Evolutionary conservation across 2,797 vertebrate species (phyloP).

Genomic region (Sebastes nivosus): DNA sequence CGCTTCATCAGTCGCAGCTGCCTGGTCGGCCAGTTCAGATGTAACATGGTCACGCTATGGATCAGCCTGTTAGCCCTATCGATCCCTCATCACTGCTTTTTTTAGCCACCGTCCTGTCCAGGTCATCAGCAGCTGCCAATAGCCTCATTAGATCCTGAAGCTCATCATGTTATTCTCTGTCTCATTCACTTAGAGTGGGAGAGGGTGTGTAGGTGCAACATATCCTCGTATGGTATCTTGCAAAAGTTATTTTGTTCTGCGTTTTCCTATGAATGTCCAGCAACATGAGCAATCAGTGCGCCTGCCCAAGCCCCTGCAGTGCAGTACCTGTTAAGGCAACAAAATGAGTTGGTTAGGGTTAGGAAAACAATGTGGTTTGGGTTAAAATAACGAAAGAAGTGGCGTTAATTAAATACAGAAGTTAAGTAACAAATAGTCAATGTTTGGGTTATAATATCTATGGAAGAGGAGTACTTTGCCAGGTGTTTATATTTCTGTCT

Average conservation of each 20-base stretch:
- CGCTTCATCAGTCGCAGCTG: background rate
- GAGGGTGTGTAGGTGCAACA: background rate
- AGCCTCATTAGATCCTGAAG: constrained; percentile 24
- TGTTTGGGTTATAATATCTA: too few relatives aligned
- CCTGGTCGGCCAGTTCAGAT: constrained; percentile 6
- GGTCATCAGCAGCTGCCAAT: constrained; percentile 36
- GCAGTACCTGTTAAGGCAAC: background rate
- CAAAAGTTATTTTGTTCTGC: background rate
- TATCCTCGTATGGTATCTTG: background rate
- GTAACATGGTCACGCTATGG: background rate
- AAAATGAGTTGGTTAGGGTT: background rate
- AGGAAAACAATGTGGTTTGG: background rate
- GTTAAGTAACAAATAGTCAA: background rate
- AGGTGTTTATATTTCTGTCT: too few relatives aligned
- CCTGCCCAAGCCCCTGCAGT: background rate
- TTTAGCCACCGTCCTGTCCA: constrained; percentile 12
- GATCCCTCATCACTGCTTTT: constrained; percentile 37
- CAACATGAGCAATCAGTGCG: background rate
- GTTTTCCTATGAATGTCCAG: background rate
- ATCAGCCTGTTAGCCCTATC: constrained; percentile 32
- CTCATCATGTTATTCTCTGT: background rate
- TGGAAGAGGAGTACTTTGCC: too few relatives aligned
- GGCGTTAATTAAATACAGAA: background rate
- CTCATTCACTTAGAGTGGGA: background rate
- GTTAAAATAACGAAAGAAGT: background rate